Evolutionary conservation across 1,140 invertebrate genomes (phyloP).

Genomic region (Drosophila mauritiana): DNA sequence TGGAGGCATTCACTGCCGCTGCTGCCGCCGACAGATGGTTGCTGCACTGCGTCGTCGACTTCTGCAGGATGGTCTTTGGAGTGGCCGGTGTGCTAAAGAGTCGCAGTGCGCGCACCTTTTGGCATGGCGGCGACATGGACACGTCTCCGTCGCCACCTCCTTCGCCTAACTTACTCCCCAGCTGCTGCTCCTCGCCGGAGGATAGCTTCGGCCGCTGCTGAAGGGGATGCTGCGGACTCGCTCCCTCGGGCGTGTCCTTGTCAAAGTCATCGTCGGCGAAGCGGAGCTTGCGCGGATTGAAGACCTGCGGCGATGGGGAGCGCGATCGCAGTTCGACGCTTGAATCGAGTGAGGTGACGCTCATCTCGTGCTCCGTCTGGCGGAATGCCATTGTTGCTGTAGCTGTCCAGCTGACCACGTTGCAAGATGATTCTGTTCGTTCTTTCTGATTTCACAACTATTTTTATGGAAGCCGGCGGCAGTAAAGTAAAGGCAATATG

Average conservation of each 20-base stretch:
- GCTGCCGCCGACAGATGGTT: slow-evolving; percentile 83
- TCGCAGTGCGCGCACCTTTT: slow-evolving; percentile 91
- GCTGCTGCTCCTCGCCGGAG: neutral
- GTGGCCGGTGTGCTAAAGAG: slow-evolving; percentile 94
- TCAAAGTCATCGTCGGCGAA: slow-evolving; percentile 78
- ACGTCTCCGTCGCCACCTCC: slow-evolving; percentile 16
- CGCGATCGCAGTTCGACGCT: slow-evolving; percentile 77
- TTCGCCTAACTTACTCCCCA: slow-evolving; percentile 1
- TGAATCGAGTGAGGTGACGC: slow-evolving; percentile 69
- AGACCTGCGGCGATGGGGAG: slow-evolving; percentile 64
- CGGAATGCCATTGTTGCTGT: slow-evolving; percentile 65
- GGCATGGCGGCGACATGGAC: slow-evolving; percentile 90
- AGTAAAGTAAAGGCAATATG: slow-evolving; percentile 11
- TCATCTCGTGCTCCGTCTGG: slow-evolving; percentile 68
- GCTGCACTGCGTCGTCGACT: slow-evolving; percentile 86
- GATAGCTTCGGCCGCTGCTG: slow-evolving; percentile 20
- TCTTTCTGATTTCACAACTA: slow-evolving; percentile 1
- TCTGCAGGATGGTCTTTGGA: slow-evolving; percentile 93
- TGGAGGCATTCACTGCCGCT: slow-evolving; percentile 84
- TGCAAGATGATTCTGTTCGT: slow-evolving; percentile 9
- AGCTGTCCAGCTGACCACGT: slow-evolving; percentile 1
- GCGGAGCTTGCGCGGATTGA: slow-evolving; percentile 75
- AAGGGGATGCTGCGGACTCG: slow-evolving; percentile 54
- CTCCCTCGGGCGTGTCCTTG: slow-evolving; percentile 53
- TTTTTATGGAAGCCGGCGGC: neutral